phyloP scores from a whole-genome alignment of 2,113 vertebrate genomes.

The Noturus placidus region DNA sequence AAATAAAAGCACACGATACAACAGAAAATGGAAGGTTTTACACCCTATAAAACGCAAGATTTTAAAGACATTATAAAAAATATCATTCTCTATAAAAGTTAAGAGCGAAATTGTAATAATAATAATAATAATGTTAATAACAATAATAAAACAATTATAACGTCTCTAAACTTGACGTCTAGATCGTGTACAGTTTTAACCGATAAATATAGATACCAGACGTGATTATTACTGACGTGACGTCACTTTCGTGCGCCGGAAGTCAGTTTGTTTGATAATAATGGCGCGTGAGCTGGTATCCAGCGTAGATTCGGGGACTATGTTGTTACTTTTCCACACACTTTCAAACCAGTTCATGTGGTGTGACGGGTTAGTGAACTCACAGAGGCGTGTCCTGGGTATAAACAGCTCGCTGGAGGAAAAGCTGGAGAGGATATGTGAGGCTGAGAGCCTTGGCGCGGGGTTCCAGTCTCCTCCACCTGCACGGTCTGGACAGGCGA shows the following conservation, averaged over 20 bases:
- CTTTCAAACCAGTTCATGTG: not conserved
- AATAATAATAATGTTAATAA: too few species aligned
- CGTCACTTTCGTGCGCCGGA: not conserved
- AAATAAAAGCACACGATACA: too few species aligned
- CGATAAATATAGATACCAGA: too few species aligned
- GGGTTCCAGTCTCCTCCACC: not conserved
- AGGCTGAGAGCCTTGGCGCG: not conserved
- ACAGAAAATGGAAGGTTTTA: too few species aligned
- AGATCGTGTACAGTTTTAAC: too few species aligned
- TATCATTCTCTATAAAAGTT: too few species aligned
- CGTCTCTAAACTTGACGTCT: too few species aligned
- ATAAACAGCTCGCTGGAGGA: not conserved
- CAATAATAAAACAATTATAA: too few species aligned
- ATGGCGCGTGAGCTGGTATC: not conserved
- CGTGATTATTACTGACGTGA: not conserved
- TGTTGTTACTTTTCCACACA: not conserved
- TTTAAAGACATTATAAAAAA: too few species aligned
- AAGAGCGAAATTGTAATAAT: too few species aligned
- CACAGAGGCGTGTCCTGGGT: not conserved
- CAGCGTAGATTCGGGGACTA: not conserved
- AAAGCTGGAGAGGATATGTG: not conserved
- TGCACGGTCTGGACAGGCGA: not conserved
- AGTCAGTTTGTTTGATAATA: not conserved
- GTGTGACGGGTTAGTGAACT: not conserved
- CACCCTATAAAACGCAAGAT: too few species aligned